Percentiles rank a stretch among this genome's conserved stretches.
phyloP scores from a whole-genome alignment of 2,113 vertebrate genomes.

The Brachyhypopomus occidentalis region DNA sequence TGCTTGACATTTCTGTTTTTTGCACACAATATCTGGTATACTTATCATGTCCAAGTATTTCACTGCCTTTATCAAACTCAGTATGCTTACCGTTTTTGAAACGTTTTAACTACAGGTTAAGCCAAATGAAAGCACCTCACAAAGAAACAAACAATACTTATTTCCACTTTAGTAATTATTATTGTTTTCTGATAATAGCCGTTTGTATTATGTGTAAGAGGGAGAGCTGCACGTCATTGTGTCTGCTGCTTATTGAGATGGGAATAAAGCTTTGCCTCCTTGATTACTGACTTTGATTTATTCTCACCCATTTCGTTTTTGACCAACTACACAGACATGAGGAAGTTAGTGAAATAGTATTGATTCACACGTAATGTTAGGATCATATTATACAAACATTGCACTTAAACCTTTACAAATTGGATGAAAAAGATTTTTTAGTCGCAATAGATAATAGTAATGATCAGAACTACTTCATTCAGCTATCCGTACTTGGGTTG shows the following conservation, averaged over 20 bases:
- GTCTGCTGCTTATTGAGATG: conserved; percentile 1
- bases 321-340: neutral
- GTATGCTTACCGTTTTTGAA: neutral
- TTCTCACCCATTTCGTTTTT: neutral
- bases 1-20: neutral
- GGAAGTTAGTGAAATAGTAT: too few relatives aligned
- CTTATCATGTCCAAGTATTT: conserved; percentile 16
- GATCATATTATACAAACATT: neutral
- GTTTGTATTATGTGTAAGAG: neutral
- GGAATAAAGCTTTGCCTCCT: conserved; percentile 1
- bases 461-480: too few relatives aligned
- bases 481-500: too few relatives aligned
- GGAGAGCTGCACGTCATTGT: neutral
- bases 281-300: neutral
- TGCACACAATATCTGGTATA: neutral
- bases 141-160: neutral
- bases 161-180: neutral
- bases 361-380: neutral
- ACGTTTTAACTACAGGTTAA: neutral
- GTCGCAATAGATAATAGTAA: too few relatives aligned
- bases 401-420: neutral
- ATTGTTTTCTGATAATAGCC: neutral
- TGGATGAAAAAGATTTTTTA: neutral
- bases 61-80: conserved; percentile 1
- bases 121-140: conserved; percentile 1